These are phyloP conservation scores for Drosophila tanythrix DNA, from an alignment of 2,888 invertebrate genomes.

Conservation along the genomic window DNA sequence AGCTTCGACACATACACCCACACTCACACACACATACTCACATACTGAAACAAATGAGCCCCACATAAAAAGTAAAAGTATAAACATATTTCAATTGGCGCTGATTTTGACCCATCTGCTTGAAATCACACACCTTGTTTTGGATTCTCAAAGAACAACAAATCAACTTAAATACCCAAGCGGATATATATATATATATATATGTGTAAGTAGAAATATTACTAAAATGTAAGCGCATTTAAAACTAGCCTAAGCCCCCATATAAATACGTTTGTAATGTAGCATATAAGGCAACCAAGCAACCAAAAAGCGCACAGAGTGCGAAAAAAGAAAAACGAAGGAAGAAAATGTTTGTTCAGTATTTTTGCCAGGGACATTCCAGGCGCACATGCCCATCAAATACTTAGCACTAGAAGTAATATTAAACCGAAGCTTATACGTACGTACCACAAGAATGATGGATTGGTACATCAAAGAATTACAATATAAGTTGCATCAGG, in stretches of 20 bases:
- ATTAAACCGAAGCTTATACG: conserved; percentile 28
- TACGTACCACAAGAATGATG: conserved; percentile 18
- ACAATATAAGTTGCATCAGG: conserved; percentile 64
- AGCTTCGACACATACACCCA: conserved; percentile 9
- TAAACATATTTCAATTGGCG: conserved; percentile 35
- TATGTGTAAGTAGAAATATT: conserved; percentile 15
- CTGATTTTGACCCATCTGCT: conserved; percentile 53
- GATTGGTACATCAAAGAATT: conserved; percentile 20
- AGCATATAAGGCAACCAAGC: background rate
- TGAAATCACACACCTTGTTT: conserved; percentile 46
- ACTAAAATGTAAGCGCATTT: conserved; percentile 68
- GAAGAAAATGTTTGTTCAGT: conserved; percentile 30
- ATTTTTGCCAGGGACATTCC: conserved; percentile 21
- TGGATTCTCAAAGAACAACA: conserved; percentile 20
- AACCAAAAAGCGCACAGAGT: conserved; percentile 36
- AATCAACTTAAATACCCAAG: background rate
- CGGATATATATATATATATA: conserved; percentile 4
- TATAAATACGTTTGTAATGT: conserved; percentile 1
- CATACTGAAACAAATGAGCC: conserved; percentile 62
- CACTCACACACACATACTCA: conserved; percentile 18
- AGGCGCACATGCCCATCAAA: background rate
- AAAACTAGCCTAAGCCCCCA: conserved; percentile 53
- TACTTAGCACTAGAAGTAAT: conserved; percentile 13
- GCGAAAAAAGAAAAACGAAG: background rate
- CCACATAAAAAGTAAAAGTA: conserved; percentile 51